Evolutionary conservation across 2,888 invertebrate genomes (phyloP), one percentile per base, ranked within the genome.

Genomic region (Drosophila helvetica): DNA sequence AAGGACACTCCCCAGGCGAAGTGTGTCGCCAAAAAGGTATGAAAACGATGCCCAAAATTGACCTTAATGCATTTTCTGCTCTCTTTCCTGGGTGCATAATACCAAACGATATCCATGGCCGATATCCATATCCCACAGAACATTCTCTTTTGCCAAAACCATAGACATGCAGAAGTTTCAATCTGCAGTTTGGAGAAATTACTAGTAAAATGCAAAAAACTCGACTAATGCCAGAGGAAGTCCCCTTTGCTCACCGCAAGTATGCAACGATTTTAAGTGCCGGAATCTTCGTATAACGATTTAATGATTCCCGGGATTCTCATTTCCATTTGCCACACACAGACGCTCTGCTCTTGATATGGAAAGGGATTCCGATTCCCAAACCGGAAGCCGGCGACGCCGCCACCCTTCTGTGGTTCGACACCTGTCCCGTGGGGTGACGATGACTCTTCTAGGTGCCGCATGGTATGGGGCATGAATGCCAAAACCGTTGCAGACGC

Each of bases 241-340:
- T n/a, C 6, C 6, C 3, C 1, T 27, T 7, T 27, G 27, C 27
- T 38, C 6, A 2, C 38, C 15, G 38, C 45, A 10, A 45, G 9
- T 46, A 15, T 12, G 18, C 17, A 6, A 17, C 10, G n/a, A 3
- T 9, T 53, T 38, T 53, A 65, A 27, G 18, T 56, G 51, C 45
- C 45, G 68, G 45, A 51, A 42, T 38, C 69, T 19, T 48, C 51
- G 68, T 27, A 48, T 62, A 63, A 63, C 55, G 63, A 72, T 62
- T 71, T 72, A 72, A 72, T 70, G 70, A 72, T 48, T 65, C 55
- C 62, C 55, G 71, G 38, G 38, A 61, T 47, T 52, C 71, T 72
- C 57, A 71, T 57, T 72, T 54, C 54, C 56, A 72, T 72, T 27
- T 2, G 27, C 27, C 27, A 27, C 27, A 27, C 27, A 27, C 27